These are phyloP conservation scores for Calonectris borealis DNA, from an alignment of 2,113 vertebrate genomes.

Conservation along the genomic window DNA sequence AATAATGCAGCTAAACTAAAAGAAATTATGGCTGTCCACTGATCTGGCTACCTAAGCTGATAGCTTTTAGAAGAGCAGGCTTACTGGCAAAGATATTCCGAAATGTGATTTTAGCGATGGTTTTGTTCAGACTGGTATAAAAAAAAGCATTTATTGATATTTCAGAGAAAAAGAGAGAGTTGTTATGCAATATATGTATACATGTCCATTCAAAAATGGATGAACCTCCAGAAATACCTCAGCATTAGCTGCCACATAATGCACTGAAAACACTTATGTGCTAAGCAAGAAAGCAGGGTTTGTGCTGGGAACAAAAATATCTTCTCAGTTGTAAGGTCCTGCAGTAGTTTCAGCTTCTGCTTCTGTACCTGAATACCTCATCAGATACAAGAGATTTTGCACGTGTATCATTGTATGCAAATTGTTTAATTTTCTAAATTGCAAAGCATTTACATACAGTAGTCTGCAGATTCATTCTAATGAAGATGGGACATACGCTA, in stretches of 20 bases:
- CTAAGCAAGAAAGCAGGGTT: background rate
- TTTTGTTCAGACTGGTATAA: background rate
- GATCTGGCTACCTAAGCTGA: background rate
- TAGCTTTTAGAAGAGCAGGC: background rate
- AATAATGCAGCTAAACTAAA: background rate
- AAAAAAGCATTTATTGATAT: background rate
- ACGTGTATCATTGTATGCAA: background rate
- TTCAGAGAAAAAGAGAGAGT: background rate
- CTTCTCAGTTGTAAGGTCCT: background rate
- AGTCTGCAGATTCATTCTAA: background rate
- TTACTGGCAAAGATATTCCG: background rate
- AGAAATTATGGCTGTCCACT: background rate
- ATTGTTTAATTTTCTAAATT: background rate
- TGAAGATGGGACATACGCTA: no score
- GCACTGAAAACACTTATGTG: background rate
- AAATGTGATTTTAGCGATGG: background rate
- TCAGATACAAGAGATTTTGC: background rate
- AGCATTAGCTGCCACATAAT: background rate
- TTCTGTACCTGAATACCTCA: background rate
- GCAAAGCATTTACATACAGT: rapidly evolving
- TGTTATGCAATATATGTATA: background rate
- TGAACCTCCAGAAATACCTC: background rate
- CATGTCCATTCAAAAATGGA: background rate
- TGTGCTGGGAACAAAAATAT: background rate
- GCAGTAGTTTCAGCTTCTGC: background rate